phyloP scores from a whole-genome alignment of 2,113 vertebrate species.

The Colossoma macropomum region DNA sequence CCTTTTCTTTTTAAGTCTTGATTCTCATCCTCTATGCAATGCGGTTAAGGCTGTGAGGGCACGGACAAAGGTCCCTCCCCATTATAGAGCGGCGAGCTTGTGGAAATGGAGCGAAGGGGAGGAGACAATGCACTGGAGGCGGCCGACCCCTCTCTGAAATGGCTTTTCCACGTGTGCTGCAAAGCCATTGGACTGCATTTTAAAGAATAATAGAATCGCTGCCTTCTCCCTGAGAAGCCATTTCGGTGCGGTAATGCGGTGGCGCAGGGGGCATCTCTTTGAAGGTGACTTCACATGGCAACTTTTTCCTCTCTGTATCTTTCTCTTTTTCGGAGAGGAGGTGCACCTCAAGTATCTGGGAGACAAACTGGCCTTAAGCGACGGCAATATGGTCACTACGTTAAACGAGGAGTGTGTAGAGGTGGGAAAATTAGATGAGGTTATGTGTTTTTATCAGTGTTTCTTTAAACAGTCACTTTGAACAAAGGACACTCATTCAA shows the following conservation, averaged over 20 bases:
- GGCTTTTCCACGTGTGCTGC: slow-evolving; percentile 72
- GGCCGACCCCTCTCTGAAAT: slow-evolving; percentile 76
- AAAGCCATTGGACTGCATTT: slow-evolving; percentile 81
- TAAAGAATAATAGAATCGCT: slow-evolving; percentile 81
- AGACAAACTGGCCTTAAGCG: not conserved
- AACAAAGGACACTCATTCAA: too few relatives aligned
- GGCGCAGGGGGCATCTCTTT: slow-evolving; percentile 73
- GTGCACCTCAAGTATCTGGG: not conserved
- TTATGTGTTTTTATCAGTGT: not conserved
- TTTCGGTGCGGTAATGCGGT: slow-evolving; percentile 78
- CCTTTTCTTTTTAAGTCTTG: slow-evolving; percentile 69
- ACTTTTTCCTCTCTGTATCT: slow-evolving; percentile 59
- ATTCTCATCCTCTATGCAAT: slow-evolving; percentile 72
- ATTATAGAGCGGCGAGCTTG: slow-evolving; percentile 78
- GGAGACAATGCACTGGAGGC: slow-evolving; percentile 73
- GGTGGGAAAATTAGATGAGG: not conserved
- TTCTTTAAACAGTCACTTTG: not conserved
- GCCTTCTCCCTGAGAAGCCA: slow-evolving; percentile 76
- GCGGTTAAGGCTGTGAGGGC: slow-evolving; percentile 75
- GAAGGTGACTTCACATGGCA: slow-evolving; percentile 79
- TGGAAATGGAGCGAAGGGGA: slow-evolving; percentile 78
- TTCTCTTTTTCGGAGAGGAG: not conserved
- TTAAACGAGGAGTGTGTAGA: not conserved
- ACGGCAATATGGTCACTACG: not conserved
- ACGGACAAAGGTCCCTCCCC: slow-evolving; percentile 68